A percentile compares a stretch with the other conserved stretches of the same genome.
phyloP scores from a whole-genome alignment of 2,113 vertebrate species.

The Phylloscopus whistleri region DNA sequence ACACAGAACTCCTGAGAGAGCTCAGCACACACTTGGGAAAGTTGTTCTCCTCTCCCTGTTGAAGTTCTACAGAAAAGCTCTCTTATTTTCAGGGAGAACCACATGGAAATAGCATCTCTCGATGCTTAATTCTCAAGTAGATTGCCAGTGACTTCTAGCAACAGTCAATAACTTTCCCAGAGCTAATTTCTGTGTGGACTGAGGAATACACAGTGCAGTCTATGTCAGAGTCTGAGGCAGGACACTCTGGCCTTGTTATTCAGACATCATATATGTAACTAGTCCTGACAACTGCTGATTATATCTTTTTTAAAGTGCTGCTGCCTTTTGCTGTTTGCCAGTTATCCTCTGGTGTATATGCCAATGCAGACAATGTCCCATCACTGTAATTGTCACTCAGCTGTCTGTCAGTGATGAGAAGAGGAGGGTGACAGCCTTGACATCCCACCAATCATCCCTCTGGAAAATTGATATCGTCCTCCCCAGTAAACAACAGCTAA shows the following conservation, averaged over 20 bases:
- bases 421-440: slow-evolving; percentile 79
- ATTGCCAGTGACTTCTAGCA: neutral
- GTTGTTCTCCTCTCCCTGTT: neutral
- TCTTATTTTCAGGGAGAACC: neutral
- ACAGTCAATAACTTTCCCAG: neutral
- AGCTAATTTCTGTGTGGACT: neutral
- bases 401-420: slow-evolving; percentile 72
- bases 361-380: slow-evolving; percentile 73
- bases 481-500: slow-evolving; percentile 81
- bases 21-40: neutral
- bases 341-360: slow-evolving; percentile 79
- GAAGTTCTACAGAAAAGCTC: neutral
- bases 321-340: slow-evolving; percentile 74
- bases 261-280: slow-evolving; percentile 76
- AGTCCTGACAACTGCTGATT: slow-evolving; percentile 80
- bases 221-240: neutral
- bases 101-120: neutral
- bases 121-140: neutral
- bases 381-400: slow-evolving; percentile 77
- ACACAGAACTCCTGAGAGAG: neutral
- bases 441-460: slow-evolving; percentile 78
- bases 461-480: slow-evolving; percentile 83
- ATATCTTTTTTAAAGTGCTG: slow-evolving; percentile 73
- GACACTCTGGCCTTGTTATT: slow-evolving; percentile 65
- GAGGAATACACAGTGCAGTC: neutral